Percentiles rank a stretch among this genome's conserved stretches.
phyloP scores from a whole-genome alignment of 2,113 vertebrate species.

The Telmatochromis bifrenatus region DNA sequence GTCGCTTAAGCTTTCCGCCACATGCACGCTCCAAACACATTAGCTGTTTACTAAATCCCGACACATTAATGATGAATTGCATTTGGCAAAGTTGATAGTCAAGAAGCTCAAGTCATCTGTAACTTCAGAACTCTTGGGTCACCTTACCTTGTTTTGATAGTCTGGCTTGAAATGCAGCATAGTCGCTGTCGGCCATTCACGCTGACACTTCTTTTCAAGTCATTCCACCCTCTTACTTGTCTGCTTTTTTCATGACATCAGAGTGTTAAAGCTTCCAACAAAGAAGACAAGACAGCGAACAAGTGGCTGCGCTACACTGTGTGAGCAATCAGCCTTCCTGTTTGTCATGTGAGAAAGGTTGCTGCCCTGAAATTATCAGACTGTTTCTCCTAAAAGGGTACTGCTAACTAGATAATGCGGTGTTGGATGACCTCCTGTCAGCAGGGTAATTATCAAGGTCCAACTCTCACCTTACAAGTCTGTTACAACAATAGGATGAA shows the following conservation, averaged over 20 bases:
- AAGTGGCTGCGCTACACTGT: conserved; percentile 9
- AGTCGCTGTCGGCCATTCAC: conserved; percentile 6
- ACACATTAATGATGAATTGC: conserved; percentile 47
- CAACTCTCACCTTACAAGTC: conserved; percentile 59
- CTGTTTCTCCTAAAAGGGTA: conserved; percentile 18
- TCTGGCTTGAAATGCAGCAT: conserved; percentile 69
- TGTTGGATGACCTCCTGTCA: conserved; percentile 60
- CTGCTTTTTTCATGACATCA: conserved; percentile 45
- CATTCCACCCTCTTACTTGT: conserved; percentile 43
- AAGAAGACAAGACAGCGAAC: conserved; percentile 9
- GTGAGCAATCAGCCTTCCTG: conserved; percentile 28
- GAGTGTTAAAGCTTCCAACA: conserved; percentile 26
- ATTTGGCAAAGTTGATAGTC: conserved; percentile 3
- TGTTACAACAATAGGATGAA: conserved; percentile 7
- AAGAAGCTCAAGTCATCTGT: conserved; percentile 22
- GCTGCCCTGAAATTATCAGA: conserved; percentile 40
- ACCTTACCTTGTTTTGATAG: conserved; percentile 72
- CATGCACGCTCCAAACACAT: not conserved
- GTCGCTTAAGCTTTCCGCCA: not conserved
- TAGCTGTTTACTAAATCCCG: not conserved
- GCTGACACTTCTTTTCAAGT: conserved; percentile 37
- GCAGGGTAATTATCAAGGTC: conserved; percentile 42
- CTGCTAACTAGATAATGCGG: conserved; percentile 24
- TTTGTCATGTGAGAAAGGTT: conserved; percentile 50
- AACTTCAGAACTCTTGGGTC: conserved; percentile 55